Conservation (phyloP, 2,888 invertebrate species). For the Platynereis dumerilii region DNA sequence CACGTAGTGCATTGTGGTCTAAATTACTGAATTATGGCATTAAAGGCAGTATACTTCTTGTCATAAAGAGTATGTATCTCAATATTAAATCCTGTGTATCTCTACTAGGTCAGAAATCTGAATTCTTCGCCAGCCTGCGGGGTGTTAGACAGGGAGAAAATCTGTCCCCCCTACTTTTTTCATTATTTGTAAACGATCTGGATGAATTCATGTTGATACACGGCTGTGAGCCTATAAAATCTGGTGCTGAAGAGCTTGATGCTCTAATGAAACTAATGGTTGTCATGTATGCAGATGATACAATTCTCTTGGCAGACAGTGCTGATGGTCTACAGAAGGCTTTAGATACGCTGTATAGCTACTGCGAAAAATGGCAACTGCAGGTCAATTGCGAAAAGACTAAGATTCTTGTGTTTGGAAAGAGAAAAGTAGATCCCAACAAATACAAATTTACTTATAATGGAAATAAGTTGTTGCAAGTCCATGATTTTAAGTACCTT, state of each 20-base stretch:
- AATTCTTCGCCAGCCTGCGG: neutral
- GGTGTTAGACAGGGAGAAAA: slow-evolving; percentile 16
- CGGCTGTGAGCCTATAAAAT: slow-evolving; percentile 3
- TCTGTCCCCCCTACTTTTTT: slow-evolving; percentile 14
- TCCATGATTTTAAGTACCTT: slow-evolving; percentile 7
- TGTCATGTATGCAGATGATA: slow-evolving; percentile 14
- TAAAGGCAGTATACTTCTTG: neutral
- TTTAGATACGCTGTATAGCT: neutral
- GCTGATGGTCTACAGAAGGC: neutral
- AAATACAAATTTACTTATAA: neutral
- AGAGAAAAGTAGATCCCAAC: neutral
- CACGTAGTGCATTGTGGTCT: slow-evolving; percentile 10
- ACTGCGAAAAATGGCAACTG: slow-evolving; percentile 12
- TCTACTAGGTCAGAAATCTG: slow-evolving; percentile 1
- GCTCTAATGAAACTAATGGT: neutral
- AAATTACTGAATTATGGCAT: slow-evolving; percentile 4
- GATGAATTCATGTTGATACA: slow-evolving; percentile 1
- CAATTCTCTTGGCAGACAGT: slow-evolving; percentile 1
- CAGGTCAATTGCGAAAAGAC: slow-evolving; percentile 8
- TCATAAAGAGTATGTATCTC: slow-evolving; percentile 9
- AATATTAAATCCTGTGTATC: slow-evolving; percentile 8
- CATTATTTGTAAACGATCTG: slow-evolving; percentile 13
- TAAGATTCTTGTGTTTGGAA: slow-evolving; percentile 9
- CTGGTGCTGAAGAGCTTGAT: neutral
- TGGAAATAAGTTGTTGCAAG: neutral